Base-by-base conservation (phyloP, 2,113 vertebrate species). In the Callipepla squamata region DNA sequence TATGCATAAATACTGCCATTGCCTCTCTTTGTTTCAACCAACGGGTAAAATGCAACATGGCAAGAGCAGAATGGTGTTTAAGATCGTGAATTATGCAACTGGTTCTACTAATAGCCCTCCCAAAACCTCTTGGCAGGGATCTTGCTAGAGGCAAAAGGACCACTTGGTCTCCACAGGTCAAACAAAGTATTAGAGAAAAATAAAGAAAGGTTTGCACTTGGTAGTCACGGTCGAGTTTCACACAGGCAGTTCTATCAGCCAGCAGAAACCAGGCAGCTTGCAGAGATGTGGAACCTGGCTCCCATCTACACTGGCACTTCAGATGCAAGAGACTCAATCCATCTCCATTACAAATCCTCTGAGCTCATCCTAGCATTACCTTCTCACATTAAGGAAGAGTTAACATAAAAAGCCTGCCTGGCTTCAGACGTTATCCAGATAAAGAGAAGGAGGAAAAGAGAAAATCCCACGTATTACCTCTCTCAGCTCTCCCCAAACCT, bases 341-440 rank as follows among this genome's bases (percentile, higher is more conserved):
- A 94, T 91, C 94, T 94, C 94, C 85, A 86, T 96, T 96, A 95
- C 93, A 96, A 94, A 95, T 93, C 91, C 91, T 93, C 80, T 19
- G 53, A 79, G 94, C 93, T 93, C 94, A 95, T 92, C 94, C 85
- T 45, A 81, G 94, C 92, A 79, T 90, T 81, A 96, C 90, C 93
- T 95, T 90, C 89, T 80, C 86, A 95, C 89, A 87, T 94, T 85
- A 95, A 94, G 95, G 92, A 95, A 96, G 85, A 92, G 91, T 91
- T 96, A 74, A 86, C 80, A 78, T 70, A 90, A 94, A 96, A 96
- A 92, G 76, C 81, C 82, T 68, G 68, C 62, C 87, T 83, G 58
- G 87, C 93, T 92, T 83, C 93, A 93, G 76, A 80, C 93, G 61
- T 88, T 66, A 90, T 63, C 92, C 90, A 88, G 95, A 91, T 94